Evolutionary conservation across 1,140 invertebrate genomes (phyloP), one percentile per base, ranked within the genome.

Genomic region (Lepidostoma basale): DNA sequence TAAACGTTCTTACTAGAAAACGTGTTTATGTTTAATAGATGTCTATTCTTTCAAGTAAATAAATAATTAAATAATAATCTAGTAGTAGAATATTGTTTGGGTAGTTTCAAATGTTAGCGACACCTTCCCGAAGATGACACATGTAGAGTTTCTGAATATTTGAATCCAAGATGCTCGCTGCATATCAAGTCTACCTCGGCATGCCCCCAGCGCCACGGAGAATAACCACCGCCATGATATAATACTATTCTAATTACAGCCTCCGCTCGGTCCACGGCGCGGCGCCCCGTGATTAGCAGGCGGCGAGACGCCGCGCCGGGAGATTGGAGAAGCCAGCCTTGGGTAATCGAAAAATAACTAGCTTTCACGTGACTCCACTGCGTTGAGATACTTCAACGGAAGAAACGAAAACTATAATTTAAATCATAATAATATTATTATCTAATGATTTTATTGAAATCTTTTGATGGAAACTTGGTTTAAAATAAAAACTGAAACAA

Each of bases 161-260:
- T 18, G 40, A 45, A 2, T 18, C 5, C 22, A 10, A 22, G 44
- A 47, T 47, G 44, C 22, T 6, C 18, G 4, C 6, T 4, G 44
- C 20, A 47, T 47, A 47, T 22, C 20, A 10, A 5, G 5, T 10
- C 44, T 47, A 52, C 14, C 30, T 28, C 23, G 25, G 47, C 18
- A 26, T 52, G 25, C 23, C 23, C 4, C 0, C 3, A n/a, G 9
- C 23, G 47, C 4, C 0, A 9, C n/a, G 9, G 16, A 20, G 12
- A 26, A 52, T 52, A 52, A 52, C 47, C 47, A n/a, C 25, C 10
- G 47, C 25, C 12, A 52, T 52, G 30, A 52, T 52, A 52, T 52
- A 52, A 52, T 52, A 14, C 47, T 28, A 30, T 52, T 52, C 47
- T 52, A 52, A 52, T 52, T 52, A 52, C 23, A 52, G 5, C 25